Evolutionary conservation across 30 jellyfish, hydroid and myxozoan species (phyloP).

Genomic region (Haliclystus octoradiatus): DNA sequence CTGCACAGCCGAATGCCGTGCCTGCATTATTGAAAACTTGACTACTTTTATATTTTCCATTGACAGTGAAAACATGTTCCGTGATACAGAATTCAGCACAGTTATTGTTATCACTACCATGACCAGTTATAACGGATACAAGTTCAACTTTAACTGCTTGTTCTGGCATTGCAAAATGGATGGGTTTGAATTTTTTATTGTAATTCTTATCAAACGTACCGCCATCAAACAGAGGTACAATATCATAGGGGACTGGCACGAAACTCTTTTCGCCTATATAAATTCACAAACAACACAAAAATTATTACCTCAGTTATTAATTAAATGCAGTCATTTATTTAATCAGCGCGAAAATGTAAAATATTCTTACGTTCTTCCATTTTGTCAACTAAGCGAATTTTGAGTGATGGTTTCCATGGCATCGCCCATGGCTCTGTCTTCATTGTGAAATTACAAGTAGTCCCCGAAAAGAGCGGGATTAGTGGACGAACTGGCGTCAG

Average conservation of each 20-base stretch:
- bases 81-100: constrained; percentile 99
- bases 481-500: constrained; percentile 70
- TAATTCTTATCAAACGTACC: constrained; percentile 76
- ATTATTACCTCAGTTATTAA: too few species aligned
- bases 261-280: too few species aligned
- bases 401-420: constrained; percentile 93
- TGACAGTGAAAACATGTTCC: constrained; percentile 68
- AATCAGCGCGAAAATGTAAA: too few species aligned
- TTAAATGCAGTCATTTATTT: too few species aligned
- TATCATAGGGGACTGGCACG: constrained; percentile 59
- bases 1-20: constrained; percentile 97
- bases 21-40: constrained; percentile 94
- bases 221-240: constrained; percentile 56
- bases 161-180: constrained; percentile 51
- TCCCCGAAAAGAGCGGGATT: constrained; percentile 62
- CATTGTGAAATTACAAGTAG: constrained; percentile 83
- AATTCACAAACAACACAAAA: too few species aligned
- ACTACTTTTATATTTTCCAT: constrained; percentile 48
- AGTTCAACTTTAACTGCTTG: constrained; percentile 52
- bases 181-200: constrained; percentile 50
- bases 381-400: constrained; percentile 48
- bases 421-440: constrained; percentile 97
- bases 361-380: constrained; percentile 39
- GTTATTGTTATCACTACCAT: constrained; percentile 92
- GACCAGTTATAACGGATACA: constrained; percentile 84